Evolutionary conservation across 2,888 invertebrate genomes (phyloP).

Genomic region (Dryomyza anilis): DNA sequence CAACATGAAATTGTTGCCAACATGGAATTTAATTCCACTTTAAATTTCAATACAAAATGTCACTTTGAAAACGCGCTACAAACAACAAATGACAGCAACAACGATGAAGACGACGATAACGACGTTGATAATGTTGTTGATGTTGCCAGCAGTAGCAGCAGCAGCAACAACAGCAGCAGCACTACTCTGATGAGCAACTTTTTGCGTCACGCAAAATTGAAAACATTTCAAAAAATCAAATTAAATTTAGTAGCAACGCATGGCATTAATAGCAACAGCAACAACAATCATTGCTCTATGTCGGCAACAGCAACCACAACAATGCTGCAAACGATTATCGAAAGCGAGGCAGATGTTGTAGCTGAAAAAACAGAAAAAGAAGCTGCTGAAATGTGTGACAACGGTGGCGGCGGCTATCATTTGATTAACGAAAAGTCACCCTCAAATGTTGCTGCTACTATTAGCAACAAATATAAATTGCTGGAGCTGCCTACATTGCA

Average conservation of each 20-base stretch:
- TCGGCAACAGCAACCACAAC: constrained; percentile 38
- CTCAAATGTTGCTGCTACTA: constrained; percentile 26
- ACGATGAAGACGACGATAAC: constrained; percentile 14
- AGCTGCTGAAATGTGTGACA: too few species aligned
- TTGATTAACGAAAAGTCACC: constrained; percentile 51
- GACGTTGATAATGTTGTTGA: constrained; percentile 27
- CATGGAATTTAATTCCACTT: constrained; percentile 34
- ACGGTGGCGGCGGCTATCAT: constrained; percentile 41
- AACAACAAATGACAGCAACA: constrained; percentile 23
- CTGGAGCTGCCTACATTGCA: constrained; percentile 31
- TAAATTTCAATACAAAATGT: constrained; percentile 35
- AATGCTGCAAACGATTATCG: constrained; percentile 54
- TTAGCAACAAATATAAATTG: constrained; percentile 36
- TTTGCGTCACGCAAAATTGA: constrained; percentile 54
- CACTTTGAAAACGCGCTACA: constrained; percentile 37
- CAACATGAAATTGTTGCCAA: constrained; percentile 35
- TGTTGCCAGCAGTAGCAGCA: constrained; percentile 25
- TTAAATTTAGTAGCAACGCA: constrained; percentile 50
- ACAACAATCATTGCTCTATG: constrained; percentile 34
- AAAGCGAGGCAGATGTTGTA: constrained; percentile 53
- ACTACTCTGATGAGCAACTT: constrained; percentile 46
- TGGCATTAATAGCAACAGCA: constrained; percentile 41
- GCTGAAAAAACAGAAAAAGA: too few species aligned
- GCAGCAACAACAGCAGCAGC: constrained; percentile 29
- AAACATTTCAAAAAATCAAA: constrained; percentile 57